phyloP scores from a whole-genome alignment of 2,888 invertebrate species.

The Norana najaformis region DNA sequence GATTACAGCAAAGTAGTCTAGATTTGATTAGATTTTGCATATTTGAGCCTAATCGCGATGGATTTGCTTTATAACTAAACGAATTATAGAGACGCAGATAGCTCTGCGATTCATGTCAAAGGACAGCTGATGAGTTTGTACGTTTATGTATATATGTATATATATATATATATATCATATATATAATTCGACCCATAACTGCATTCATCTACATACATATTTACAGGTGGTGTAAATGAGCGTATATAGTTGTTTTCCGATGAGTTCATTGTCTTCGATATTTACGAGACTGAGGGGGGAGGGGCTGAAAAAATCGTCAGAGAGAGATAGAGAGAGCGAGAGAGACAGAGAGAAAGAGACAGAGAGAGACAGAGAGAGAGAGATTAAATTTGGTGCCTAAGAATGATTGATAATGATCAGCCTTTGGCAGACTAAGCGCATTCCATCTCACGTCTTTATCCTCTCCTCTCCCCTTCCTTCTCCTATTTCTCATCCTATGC shows the following conservation, averaged over 20 bases:
- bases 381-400: background rate
- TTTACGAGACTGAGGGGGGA: background rate
- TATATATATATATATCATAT: background rate
- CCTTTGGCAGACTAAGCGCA: background rate
- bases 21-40: too few species aligned
- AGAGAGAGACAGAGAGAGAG: slow-evolving; percentile 8
- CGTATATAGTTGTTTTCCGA: background rate
- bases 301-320: background rate
- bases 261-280: background rate
- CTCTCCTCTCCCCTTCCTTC: background rate
- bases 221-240: background rate
- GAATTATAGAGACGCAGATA: too few species aligned
- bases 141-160: background rate
- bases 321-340: background rate
- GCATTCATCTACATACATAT: too few species aligned
- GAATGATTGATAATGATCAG: background rate
- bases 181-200: too few species aligned
- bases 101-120: too few species aligned
- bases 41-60: too few species aligned
- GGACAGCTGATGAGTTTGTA: too few species aligned
- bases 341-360: background rate
- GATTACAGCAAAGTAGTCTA: too few species aligned
- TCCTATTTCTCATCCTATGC: background rate
- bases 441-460: background rate
- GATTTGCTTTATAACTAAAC: too few species aligned